Evolutionary conservation across 37 sponge, comb jelly and placozoan genomes (phyloP).

Genomic region (Cliona cf. orientalis): DNA sequence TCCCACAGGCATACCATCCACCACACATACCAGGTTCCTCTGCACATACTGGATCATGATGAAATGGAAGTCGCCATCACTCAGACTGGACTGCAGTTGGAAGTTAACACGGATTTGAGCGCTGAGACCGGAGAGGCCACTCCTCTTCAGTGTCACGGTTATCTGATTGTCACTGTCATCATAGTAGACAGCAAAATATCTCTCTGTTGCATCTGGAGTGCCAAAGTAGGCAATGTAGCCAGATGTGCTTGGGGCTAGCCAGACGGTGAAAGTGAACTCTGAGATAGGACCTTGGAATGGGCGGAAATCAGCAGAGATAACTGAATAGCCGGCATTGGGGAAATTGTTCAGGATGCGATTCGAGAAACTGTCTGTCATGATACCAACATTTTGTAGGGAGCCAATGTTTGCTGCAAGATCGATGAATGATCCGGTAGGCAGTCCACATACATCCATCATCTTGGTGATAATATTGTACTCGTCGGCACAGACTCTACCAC

Average conservation of each 20-base stretch:
- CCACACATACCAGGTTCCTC: conserved; percentile 34
- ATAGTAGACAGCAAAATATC: conserved; percentile 73
- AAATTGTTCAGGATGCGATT: conserved; percentile 42
- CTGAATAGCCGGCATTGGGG: neutral
- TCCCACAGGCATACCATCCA: conserved; percentile 43
- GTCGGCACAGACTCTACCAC: conserved; percentile 61
- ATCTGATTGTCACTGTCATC: conserved; percentile 24
- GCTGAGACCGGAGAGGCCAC: conserved; percentile 27
- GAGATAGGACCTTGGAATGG: conserved; percentile 28
- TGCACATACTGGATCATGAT: conserved; percentile 47
- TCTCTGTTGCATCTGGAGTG: conserved; percentile 34
- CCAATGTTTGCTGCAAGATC: neutral
- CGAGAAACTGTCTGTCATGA: conserved; percentile 8
- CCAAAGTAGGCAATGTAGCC: conserved; percentile 64
- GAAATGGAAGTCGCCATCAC: conserved; percentile 71
- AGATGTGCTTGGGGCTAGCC: conserved; percentile 51
- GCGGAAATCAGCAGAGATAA: conserved; percentile 26
- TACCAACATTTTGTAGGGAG: too few relatives aligned
- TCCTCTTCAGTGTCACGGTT: conserved; percentile 49
- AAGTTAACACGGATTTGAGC: conserved; percentile 60
- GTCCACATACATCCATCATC: conserved; percentile 54
- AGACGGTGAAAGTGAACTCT: conserved; percentile 51
- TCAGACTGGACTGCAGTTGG: conserved; percentile 45
- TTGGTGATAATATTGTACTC: conserved; percentile 42
- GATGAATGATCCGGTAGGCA: conserved; percentile 6